Percentiles rank a stretch among this genome's conserved stretches.
phyloP scores from a whole-genome alignment of 2,888 invertebrate species.

The Drosophila kokeensis region DNA sequence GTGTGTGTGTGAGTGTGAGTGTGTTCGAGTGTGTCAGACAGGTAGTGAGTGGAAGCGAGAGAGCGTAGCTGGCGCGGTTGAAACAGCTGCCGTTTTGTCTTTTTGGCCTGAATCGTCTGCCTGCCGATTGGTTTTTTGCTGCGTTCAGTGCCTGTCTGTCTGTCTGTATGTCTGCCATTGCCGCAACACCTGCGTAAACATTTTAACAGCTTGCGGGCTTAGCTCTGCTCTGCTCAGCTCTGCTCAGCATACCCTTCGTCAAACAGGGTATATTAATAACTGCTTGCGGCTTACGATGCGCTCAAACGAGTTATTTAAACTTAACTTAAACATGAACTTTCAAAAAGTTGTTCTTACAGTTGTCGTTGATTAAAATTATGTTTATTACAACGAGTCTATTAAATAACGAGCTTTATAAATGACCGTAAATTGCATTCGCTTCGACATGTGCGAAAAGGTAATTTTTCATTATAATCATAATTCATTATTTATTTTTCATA shows the following conservation, averaged over 20 bases:
- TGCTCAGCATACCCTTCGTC: conserved; percentile 10
- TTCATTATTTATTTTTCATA: not conserved
- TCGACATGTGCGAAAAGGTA: not conserved
- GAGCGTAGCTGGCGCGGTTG: conserved; percentile 17
- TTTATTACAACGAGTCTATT: not conserved
- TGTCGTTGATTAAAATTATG: not conserved
- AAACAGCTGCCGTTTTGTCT: conserved; percentile 59
- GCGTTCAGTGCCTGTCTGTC: conserved; percentile 5
- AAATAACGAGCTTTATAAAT: not conserved
- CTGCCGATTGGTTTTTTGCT: conserved; percentile 20
- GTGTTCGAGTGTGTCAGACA: not conserved
- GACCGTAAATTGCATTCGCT: not conserved
- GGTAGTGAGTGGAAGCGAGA: conserved; percentile 15
- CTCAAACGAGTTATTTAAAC: not conserved
- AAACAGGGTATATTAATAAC: not conserved
- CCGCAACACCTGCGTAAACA: conserved; percentile 77
- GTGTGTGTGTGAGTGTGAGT: not conserved
- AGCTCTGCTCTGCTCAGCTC: conserved; percentile 28
- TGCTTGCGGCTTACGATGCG: not conserved
- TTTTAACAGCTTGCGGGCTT: conserved; percentile 72
- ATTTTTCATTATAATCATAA: not conserved
- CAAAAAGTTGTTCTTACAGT: not conserved
- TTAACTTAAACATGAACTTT: not conserved
- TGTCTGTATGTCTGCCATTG: conserved; percentile 45
- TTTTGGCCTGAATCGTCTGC: conserved; percentile 39